Conservation (phyloP, 92 coral and sea anemone genomes). For the Nematostella vectensis region DNA sequence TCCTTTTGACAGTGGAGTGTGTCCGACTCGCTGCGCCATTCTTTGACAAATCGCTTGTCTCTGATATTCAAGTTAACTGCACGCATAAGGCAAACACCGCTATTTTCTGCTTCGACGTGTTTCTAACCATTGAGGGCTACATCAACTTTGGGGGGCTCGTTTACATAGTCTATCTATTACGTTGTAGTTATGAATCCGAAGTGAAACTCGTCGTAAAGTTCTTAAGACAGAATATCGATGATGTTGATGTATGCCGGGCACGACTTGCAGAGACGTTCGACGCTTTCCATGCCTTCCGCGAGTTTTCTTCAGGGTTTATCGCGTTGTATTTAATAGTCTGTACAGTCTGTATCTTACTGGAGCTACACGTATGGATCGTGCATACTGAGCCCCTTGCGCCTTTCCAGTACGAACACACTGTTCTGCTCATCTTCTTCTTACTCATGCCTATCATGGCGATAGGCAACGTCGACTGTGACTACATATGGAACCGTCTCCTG, state of each 20-base stretch:
- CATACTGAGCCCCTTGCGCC: slow-evolving; percentile 30
- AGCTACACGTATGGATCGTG: slow-evolving; percentile 68
- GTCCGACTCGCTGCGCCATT: slow-evolving; percentile 49
- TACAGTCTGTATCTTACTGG: slow-evolving; percentile 65
- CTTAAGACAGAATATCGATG: slow-evolving; percentile 41
- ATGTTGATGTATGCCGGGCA: slow-evolving; percentile 71
- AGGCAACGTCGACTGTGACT: slow-evolving; percentile 81
- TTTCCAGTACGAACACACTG: slow-evolving; percentile 59
- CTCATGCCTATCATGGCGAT: slow-evolving; percentile 54
- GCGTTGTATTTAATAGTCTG: slow-evolving; percentile 55
- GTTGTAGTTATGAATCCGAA: slow-evolving; percentile 86
- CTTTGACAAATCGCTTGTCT: slow-evolving; percentile 52
- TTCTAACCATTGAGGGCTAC: slow-evolving; percentile 60
- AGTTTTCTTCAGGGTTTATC: slow-evolving; percentile 81
- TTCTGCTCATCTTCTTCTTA: slow-evolving; percentile 39
- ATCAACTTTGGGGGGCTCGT: slow-evolving; percentile 74
- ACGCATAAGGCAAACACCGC: slow-evolving; percentile 22
- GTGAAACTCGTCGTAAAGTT: slow-evolving; percentile 57
- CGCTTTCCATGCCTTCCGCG: slow-evolving; percentile 71
- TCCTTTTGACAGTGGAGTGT: slow-evolving; percentile 30
- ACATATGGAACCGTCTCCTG: slow-evolving; percentile 76
- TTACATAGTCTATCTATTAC: slow-evolving; percentile 63
- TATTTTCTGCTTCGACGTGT: slow-evolving; percentile 36
- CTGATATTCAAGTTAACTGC: slow-evolving; percentile 20
- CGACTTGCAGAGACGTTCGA: slow-evolving; percentile 77